These are phyloP conservation scores for Solea senegalensis DNA, from an alignment of 2,113 vertebrate genomes.

Conservation along the genomic window DNA sequence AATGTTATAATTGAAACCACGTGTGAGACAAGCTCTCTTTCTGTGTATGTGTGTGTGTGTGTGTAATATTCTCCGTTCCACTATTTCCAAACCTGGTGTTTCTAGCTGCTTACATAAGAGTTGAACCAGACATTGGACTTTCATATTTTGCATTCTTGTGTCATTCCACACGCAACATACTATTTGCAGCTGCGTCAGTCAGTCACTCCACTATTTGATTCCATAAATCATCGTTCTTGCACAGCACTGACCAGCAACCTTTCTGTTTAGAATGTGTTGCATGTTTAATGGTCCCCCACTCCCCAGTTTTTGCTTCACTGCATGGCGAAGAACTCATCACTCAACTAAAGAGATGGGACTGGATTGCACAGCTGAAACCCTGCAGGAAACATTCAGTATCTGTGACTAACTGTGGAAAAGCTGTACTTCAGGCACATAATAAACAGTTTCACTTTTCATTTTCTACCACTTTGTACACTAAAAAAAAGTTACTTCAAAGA, in stretches of 20 bases:
- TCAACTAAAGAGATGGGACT: neutral
- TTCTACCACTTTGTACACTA: neutral
- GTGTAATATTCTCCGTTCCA: neutral
- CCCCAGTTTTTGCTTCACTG: neutral
- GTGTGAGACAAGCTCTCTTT: slow-evolving; percentile 63
- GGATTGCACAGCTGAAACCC: no score
- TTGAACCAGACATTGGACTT: neutral
- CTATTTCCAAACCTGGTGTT: slow-evolving; percentile 33
- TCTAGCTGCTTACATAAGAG: no score
- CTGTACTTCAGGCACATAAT: neutral
- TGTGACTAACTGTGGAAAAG: neutral
- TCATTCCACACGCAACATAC: no score
- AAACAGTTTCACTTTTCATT: neutral
- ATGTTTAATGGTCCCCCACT: neutral
- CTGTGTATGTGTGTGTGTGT: neutral
- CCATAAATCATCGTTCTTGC: neutral
- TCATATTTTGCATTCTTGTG: slow-evolving; percentile 5
- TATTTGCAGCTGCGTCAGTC: neutral
- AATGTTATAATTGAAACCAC: slow-evolving; percentile 81
- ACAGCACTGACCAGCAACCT: neutral
- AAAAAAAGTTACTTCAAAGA: no score
- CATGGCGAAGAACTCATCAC: neutral
- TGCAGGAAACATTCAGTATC: no score
- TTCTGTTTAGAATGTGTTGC: neutral
- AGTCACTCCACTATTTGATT: neutral